phyloP scores from a whole-genome alignment of 2,888 invertebrate genomes.

The Xanthorhoe designata region DNA sequence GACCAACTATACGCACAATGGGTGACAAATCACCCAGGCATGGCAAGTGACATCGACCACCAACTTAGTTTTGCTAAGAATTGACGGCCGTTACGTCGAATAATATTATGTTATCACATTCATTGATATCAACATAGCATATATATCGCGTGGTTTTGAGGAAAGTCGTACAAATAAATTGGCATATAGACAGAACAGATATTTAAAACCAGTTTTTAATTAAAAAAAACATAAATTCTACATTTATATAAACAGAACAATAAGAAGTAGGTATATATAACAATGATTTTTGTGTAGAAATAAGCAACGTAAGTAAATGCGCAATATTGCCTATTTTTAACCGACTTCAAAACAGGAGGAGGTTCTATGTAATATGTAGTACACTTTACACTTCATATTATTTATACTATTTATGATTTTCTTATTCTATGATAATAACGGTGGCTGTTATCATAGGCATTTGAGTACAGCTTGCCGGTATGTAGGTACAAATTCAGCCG shows the following conservation, averaged over 20 bases:
- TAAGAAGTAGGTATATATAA: no score
- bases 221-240: no score
- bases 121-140: background rate
- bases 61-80: conserved; percentile 7
- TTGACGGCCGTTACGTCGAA: background rate
- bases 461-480: conserved; percentile 27
- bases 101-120: background rate
- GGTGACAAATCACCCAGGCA: conserved; percentile 38
- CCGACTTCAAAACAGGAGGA: no score
- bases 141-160: background rate
- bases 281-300: no score
- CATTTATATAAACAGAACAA: no score
- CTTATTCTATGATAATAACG: background rate
- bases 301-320: no score
- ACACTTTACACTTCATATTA: no score
- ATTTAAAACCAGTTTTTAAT: no score
- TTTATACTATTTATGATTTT: background rate
- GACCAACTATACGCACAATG: conserved; percentile 28
- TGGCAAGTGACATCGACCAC: conserved; percentile 35
- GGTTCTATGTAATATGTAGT: no score
- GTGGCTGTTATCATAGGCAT: background rate
- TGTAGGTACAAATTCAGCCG: conserved; percentile 49
- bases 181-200: no score
- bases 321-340: no score
- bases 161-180: no score